Base-by-base conservation (phyloP, 1,140 invertebrate genomes). In the Hestina assimilis region DNA sequence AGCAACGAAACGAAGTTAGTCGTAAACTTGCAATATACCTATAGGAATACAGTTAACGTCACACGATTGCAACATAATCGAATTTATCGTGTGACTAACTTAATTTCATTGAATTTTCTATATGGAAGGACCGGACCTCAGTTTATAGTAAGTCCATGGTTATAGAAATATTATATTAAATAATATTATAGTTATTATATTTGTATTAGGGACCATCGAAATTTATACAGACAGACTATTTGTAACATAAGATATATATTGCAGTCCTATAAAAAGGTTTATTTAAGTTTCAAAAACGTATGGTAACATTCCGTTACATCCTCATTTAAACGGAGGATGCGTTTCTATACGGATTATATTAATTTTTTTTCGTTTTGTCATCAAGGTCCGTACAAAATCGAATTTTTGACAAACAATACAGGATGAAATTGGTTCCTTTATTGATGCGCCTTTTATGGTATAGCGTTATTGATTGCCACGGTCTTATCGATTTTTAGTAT, bases 341-440 rank as follows among this genome's bases (percentile, higher is more conserved):
- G 52, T 46, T 55, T 20, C 17, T 48, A 20, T 47, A 11, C 17
- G 29, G 28, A 23, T 29, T 47, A 57, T 48, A 41, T 9, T 23
- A 42, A 48, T 57, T 57, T 57, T 42, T 33, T 41, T 57, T 40
- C 35, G 19, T 59, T 73, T 73, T 81, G 75, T 79, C 73, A 68
- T 80, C 75, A 66, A 67, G 57, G 69, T 66, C 72, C 75, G 73
- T 67, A 73, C 69, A 75, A 82, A 84, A 84, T 84, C 75, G 75
- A 85, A 78, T 81, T 83, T 80, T 83, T 79, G 82, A 80, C 82
- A 85, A 79, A 85, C 82, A 85, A 83, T 83, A 74, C 72, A 63
- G 66, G 73, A 70, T 83, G 76, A 83, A 85, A 85, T 85, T 82
- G 82, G 82, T 81, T 83, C 67, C 69, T 82, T 75, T 80, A 83